Evolutionary conservation across 1,140 invertebrate genomes (phyloP).

Genomic region (Thalassaphorura encarpata): DNA sequence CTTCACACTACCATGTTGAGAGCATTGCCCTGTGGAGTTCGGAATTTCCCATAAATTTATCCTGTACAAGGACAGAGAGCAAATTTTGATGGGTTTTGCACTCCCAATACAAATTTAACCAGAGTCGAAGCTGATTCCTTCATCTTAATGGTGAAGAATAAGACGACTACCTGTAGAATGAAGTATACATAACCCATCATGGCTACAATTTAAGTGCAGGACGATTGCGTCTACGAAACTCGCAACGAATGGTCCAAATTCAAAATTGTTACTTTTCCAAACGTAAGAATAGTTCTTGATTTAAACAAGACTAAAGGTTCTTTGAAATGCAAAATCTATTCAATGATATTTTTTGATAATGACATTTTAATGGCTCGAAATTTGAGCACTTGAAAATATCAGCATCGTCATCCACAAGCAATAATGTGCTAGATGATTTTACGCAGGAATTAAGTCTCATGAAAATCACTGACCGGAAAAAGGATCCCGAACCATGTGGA

Average conservation of each 20-base stretch:
- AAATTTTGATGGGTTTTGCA: neutral
- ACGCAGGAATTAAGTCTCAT: too few species aligned
- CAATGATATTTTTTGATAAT: neutral
- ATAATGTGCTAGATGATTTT: too few species aligned
- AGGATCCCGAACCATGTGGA: too few species aligned
- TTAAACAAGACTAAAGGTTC: neutral
- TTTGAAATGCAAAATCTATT: neutral
- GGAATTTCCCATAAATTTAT: neutral
- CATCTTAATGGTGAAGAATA: neutral
- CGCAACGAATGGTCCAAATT: neutral
- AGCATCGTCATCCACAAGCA: too few species aligned
- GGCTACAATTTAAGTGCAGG: neutral
- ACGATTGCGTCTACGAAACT: slow-evolving; percentile 15
- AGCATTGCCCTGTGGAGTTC: neutral
- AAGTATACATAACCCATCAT: neutral
- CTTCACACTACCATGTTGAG: slow-evolving; percentile 3
- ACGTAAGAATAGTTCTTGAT: neutral
- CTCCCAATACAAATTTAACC: neutral
- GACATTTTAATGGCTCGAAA: too few species aligned
- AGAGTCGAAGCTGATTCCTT: slow-evolving; percentile 7
- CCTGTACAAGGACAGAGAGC: neutral
- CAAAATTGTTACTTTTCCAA: neutral
- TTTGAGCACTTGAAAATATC: too few species aligned
- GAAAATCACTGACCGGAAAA: too few species aligned
- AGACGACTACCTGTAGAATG: neutral